Percentiles rank a stretch among this genome's conserved stretches.
phyloP scores from a whole-genome alignment of 2,888 invertebrate species.

The Anodontia alba region DNA sequence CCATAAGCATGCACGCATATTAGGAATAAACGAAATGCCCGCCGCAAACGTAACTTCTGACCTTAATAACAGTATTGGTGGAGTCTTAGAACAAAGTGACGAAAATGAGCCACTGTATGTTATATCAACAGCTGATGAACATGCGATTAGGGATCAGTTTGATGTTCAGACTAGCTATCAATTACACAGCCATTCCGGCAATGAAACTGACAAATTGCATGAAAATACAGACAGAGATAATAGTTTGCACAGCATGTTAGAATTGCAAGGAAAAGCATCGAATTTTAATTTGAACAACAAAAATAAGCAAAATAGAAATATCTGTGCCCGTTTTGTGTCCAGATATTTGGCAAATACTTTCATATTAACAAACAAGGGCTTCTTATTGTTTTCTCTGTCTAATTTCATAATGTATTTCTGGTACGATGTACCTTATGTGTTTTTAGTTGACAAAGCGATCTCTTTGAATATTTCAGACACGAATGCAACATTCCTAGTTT shows the following conservation, averaged over 20 bases:
- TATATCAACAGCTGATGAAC: background rate
- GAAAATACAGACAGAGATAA: background rate
- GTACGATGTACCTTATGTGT: conserved; percentile 96
- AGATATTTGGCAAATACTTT: background rate
- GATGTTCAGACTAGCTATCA: background rate
- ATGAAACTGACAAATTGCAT: background rate
- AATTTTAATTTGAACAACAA: too few relatives aligned
- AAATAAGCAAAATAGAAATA: background rate
- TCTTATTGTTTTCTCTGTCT: conserved; percentile 85
- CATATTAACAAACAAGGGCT: conserved; percentile 29
- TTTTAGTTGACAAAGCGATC: conserved; percentile 91
- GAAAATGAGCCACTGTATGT: background rate
- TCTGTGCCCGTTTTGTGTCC: background rate
- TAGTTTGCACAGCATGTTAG: background rate
- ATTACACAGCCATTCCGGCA: background rate
- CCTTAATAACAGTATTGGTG: background rate
- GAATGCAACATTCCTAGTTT: conserved; percentile 90
- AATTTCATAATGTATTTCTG: conserved; percentile 93
- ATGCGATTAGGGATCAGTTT: background rate
- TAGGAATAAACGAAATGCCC: too few relatives aligned
- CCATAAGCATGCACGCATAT: too few relatives aligned
- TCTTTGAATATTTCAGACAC: conserved; percentile 86
- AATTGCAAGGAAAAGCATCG: background rate
- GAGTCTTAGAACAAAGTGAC: too few relatives aligned
- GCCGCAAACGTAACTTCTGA: too few relatives aligned